A percentile compares a stretch with the other conserved stretches of the same genome.
phyloP scores from a whole-genome alignment of 1,140 invertebrate genomes.

The Pachypeltis micranthus region DNA sequence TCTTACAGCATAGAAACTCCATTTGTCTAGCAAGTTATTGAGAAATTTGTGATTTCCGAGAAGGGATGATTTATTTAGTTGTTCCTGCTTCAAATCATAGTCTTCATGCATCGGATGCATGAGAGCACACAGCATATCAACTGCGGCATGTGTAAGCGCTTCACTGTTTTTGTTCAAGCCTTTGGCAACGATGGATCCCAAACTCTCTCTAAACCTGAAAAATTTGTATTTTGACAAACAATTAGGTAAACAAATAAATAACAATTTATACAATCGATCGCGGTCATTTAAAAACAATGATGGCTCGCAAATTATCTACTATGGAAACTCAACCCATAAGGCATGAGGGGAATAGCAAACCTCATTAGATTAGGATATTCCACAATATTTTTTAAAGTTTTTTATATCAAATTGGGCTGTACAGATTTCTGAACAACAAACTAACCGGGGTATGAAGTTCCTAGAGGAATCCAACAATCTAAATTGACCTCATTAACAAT shows the following conservation, averaged over 20 bases:
- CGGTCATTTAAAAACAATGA: conserved; percentile 2
- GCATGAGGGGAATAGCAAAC: neutral
- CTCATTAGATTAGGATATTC: no score
- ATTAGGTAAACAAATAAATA: neutral
- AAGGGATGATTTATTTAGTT: conserved; percentile 93
- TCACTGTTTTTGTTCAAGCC: conserved; percentile 80
- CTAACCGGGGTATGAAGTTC: no score
- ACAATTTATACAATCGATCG: neutral
- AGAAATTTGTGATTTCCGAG: conserved; percentile 86
- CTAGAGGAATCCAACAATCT: no score
- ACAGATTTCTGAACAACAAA: no score
- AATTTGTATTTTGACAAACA: conserved; percentile 8
- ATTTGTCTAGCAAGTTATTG: conserved; percentile 87
- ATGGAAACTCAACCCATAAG: neutral
- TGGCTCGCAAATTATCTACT: neutral
- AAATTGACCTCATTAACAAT: no score
- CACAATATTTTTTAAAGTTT: no score
- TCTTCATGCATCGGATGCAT: conserved; percentile 99
- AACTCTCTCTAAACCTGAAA: conserved; percentile 78
- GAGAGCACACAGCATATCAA: conserved; percentile 93
- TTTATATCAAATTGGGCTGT: no score
- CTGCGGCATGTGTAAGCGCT: conserved; percentile 86
- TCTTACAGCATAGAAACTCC: conserved; percentile 88
- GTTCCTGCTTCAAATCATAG: conserved; percentile 89
- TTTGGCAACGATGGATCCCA: conserved; percentile 81